A percentile compares a stretch with the other conserved stretches of the same genome.
Conservation (phyloP, 1,140 invertebrate genomes). For the Caerostris darwini region DNA sequence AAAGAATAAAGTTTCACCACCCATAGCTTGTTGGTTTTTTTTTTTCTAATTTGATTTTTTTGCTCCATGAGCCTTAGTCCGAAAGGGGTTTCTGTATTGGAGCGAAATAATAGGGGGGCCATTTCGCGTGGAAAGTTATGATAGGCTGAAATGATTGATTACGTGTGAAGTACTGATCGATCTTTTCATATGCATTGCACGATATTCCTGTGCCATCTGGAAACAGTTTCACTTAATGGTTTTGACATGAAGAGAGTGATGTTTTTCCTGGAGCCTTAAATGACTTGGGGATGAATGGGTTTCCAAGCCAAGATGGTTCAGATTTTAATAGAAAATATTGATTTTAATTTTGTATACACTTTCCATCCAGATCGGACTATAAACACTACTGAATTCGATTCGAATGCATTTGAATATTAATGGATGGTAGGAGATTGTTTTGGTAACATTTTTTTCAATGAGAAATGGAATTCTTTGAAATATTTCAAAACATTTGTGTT, state of each 20-base stretch:
- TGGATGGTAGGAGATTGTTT: too few species aligned
- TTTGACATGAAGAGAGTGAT: constrained; percentile 17
- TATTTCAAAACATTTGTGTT: too few species aligned
- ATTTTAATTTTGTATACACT: neutral
- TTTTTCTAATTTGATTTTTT: neutral
- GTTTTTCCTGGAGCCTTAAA: constrained; percentile 11
- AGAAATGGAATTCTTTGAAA: too few species aligned
- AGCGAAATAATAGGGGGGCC: constrained; percentile 1
- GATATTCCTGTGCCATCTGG: constrained; percentile 27
- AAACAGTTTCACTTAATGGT: constrained; percentile 32
- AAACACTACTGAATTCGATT: too few species aligned
- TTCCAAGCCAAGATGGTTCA: neutral
- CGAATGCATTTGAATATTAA: too few species aligned
- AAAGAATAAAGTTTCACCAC: constrained; percentile 47
- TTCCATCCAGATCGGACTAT: too few species aligned
- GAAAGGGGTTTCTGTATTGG: neutral
- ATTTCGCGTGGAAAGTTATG: constrained; percentile 47
- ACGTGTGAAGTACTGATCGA: constrained; percentile 47
- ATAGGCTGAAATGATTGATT: constrained; percentile 28
- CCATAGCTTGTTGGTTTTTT: neutral
- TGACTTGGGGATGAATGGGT: neutral
- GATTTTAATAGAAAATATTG: neutral
- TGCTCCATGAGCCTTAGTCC: neutral
- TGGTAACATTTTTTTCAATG: too few species aligned
- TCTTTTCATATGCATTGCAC: constrained; percentile 42